Evolutionary conservation across 2,113 vertebrate genomes (phyloP), one percentile per base, ranked within the genome.

Genomic region (Platichthys flesus): DNA sequence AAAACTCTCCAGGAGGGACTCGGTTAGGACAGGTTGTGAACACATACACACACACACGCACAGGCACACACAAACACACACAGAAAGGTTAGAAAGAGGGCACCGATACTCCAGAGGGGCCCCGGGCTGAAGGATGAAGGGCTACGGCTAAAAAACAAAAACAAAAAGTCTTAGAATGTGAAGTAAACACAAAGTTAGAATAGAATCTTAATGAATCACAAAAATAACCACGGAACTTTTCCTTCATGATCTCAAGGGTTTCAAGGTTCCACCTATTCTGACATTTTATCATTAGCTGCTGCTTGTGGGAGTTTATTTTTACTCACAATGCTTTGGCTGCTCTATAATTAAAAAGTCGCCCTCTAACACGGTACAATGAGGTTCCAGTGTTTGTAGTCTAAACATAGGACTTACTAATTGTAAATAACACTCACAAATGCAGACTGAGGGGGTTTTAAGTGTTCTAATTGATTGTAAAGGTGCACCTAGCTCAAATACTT

Each of bases 1-100:
- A 9, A 76, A 31, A 9, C 87, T 40, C 60, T 12, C 78, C 89
- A 82, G 87, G 89, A 78, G 85, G 83, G 76, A 81, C 6, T 28
- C 3, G 23, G 56, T 55, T 78, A 20, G 71, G 63, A 84, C 75
- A 88, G 82, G 85, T 63, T 88, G 74, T 52, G 51, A 26, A 24
- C 23, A 40, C 63, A 64, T 57, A 47, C 26, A 21, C 58, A 68
- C 64, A 58, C 61, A 31, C 58, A 54, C 28, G 40, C 54, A 54
- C 23, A 66, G 66, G 24, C 74, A 74, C 57, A 61, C 54, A 67
- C 2, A 78, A 2, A 57, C 28, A 67, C 70, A 28, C 26, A 57
- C 28, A 67, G 67, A 28, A 3, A 82, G 81, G 85, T 80, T 73
- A 88, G 62, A 76, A 59, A 67, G 74, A 83, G 82, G 79, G 42